Conservation (phyloP, 1,140 invertebrate species). For the Danaus melanippus region DNA sequence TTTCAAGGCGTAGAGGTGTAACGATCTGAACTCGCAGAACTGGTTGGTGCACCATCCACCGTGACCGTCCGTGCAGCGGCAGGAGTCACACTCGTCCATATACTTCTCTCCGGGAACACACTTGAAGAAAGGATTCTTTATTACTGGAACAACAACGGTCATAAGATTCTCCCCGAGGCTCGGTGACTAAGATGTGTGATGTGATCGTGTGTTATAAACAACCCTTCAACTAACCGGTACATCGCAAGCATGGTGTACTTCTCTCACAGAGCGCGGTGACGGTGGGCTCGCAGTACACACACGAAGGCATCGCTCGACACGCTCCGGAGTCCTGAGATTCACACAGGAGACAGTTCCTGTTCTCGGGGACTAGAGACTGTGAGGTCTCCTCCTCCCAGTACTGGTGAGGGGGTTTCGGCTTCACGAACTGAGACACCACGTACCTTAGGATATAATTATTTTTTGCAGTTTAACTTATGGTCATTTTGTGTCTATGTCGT, state of each 20-base stretch:
- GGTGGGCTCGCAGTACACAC: slow-evolving; percentile 60
- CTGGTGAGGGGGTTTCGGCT: slow-evolving; percentile 57
- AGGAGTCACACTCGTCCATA: slow-evolving; percentile 66
- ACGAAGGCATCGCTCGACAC: slow-evolving; percentile 58
- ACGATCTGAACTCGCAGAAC: slow-evolving; percentile 55
- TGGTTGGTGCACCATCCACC: slow-evolving; percentile 60
- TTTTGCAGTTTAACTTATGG: background rate
- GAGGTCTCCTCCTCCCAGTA: slow-evolving; percentile 64
- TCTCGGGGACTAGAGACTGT: slow-evolving; percentile 49
- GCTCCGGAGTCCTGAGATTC: slow-evolving; percentile 57
- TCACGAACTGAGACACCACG: slow-evolving; percentile 58
- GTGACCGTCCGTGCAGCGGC: slow-evolving; percentile 58
- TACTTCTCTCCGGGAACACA: slow-evolving; percentile 64
- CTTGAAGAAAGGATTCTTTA: slow-evolving; percentile 68
- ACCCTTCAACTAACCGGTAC: slow-evolving; percentile 35
- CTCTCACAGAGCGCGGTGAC: slow-evolving; percentile 58
- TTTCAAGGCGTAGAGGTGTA: slow-evolving; percentile 56
- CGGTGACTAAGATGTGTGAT: too few relatives aligned
- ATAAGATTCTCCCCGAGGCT: background rate
- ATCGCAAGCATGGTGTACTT: slow-evolving; percentile 52
- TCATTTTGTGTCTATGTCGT: too few relatives aligned
- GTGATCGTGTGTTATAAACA: too few relatives aligned
- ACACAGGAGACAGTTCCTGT: slow-evolving; percentile 60
- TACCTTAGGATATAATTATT: slow-evolving; percentile 27
- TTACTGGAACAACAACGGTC: slow-evolving; percentile 32